Conservation (phyloP, 2,888 invertebrate genomes). For the Beris morrisii region DNA sequence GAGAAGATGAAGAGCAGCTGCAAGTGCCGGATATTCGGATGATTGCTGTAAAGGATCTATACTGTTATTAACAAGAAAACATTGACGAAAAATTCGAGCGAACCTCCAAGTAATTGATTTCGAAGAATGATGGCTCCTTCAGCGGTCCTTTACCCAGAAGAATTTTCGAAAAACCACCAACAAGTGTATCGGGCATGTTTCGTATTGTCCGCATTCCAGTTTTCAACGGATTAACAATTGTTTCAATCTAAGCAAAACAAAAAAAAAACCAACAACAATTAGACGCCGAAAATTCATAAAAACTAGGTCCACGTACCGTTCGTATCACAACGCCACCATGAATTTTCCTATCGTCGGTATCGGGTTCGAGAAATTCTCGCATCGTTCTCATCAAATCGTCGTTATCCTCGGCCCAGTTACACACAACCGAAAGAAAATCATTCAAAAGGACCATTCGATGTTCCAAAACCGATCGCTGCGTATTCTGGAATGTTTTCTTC, state of each 20-base stretch:
- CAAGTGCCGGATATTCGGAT: conserved; percentile 74
- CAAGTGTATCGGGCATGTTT: conserved; percentile 75
- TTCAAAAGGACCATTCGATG: conserved; percentile 80
- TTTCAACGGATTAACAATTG: conserved; percentile 64
- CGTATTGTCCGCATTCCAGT: conserved; percentile 74
- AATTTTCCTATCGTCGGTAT: conserved; percentile 68
- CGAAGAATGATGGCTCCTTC: conserved; percentile 41
- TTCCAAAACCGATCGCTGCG: conserved; percentile 81
- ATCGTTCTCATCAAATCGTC: conserved; percentile 58
- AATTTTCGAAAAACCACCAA: conserved; percentile 64
- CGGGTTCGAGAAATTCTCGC: conserved; percentile 68
- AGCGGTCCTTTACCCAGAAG: conserved; percentile 60
- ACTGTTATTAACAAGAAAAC: background rate
- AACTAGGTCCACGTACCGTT: conserved; percentile 57
- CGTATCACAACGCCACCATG: conserved; percentile 62
- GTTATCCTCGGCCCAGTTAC: conserved; percentile 63
- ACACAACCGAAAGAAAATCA: conserved; percentile 73
- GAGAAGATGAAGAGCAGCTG: conserved; percentile 77
- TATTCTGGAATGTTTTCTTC: conserved; percentile 93
- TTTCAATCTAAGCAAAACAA: conserved; percentile 54
- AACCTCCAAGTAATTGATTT: conserved; percentile 40
- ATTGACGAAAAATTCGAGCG: background rate
- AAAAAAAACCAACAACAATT: background rate
- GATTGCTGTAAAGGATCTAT: conserved; percentile 36
- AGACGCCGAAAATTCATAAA: conserved; percentile 9